These are phyloP conservation scores for Gephyroberyx darwinii DNA, from an alignment of 2,797 vertebrate species.

Conservation along the genomic window DNA sequence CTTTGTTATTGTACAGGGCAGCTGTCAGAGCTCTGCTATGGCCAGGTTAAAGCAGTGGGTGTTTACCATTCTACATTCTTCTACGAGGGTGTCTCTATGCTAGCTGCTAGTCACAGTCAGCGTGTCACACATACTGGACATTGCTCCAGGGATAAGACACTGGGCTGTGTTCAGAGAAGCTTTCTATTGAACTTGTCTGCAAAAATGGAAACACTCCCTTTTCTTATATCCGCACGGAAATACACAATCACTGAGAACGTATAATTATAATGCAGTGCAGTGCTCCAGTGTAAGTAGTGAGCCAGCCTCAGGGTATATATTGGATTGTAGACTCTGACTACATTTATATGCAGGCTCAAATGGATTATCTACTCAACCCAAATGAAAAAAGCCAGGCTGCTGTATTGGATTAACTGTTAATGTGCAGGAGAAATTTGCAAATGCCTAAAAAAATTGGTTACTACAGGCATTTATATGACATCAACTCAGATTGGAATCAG, in stretches of 20 bases:
- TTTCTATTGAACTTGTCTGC: background rate
- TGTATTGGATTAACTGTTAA: background rate
- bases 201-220: background rate
- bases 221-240: too few species aligned
- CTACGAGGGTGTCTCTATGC: conserved; percentile 21
- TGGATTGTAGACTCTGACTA: background rate
- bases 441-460: background rate
- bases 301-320: background rate
- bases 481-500: background rate
- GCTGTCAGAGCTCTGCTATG: conserved; percentile 19
- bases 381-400: background rate
- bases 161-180: conserved; percentile 16
- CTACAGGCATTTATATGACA: conserved; percentile 7
- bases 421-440: background rate
- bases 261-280: too few species aligned
- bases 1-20: conserved; percentile 7
- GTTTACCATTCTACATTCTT: conserved; percentile 32
- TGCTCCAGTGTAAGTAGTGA: too few species aligned
- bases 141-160: conserved; percentile 60
- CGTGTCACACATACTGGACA: conserved; percentile 69
- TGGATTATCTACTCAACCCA: background rate
- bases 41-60: conserved; percentile 15
- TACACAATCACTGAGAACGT: too few species aligned
- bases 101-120: conserved; percentile 45
- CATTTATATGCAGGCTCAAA: conserved; percentile 1